Base-by-base conservation (phyloP, 2,113 vertebrate genomes). In the Myocastor coypus region DNA sequence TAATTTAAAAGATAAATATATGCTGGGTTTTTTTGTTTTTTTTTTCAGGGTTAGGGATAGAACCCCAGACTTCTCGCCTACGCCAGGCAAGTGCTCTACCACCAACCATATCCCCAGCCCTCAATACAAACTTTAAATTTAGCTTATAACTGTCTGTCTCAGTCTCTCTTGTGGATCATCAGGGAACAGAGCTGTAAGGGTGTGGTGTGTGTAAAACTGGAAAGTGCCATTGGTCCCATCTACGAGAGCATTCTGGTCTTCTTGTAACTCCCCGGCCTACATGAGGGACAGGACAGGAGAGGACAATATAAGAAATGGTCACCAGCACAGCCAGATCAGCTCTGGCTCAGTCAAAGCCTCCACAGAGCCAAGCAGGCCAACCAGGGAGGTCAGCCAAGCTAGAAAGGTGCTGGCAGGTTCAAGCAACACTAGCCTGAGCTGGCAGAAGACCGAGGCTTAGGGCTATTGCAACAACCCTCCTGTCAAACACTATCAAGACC, bases 121-220 rank as follows among this genome's bases (percentile, higher is more conserved):
- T 84, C n/a, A 84, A 69, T 68, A 32, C 34, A 87, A 75, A 63
- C 42, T 73, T 90, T 96, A 42, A 17, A 52, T 93, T 55, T 94
- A 40, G 64, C 55, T 91, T 82, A 28, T 52, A 82, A 26, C n/a
- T 68, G 5, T 55, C 63, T 68, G 30, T 52, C 86, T 64, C 86
- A 59, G 46, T 73, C 32, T 86, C 77, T 68, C 26, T 37, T 57
- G 22, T 52, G 42, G 73, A 22, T 42, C 55, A 57, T 50, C 66
- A 55, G 63, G 34, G 26, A 83, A 50, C n/a, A 50, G 50, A 75
- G 34, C 82, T 92, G 0, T 20, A 16, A 90, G 85, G 20, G 42
- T 40, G 9, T 50, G 69, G 13, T 4, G 6, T 73, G 24, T 9
- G 5, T 50, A n/a, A 90, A 66, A 37, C 26, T 19, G 11, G 55